Conservation (phyloP, 2,797 vertebrate genomes). For the Schizopygopsis pylzovi region DNA sequence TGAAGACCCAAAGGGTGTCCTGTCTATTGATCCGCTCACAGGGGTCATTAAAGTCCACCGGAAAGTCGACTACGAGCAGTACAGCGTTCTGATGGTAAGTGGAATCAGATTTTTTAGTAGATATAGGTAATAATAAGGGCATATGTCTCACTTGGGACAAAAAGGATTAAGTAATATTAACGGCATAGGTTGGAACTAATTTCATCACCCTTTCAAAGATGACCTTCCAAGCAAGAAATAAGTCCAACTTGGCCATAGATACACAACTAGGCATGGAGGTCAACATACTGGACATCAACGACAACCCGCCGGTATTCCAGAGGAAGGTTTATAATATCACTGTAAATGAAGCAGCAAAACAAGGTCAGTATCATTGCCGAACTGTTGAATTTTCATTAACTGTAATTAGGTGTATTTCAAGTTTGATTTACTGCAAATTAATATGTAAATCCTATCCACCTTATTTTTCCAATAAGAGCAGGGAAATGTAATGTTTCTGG, state of each 20-base stretch:
- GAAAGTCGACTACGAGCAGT: slow-evolving; percentile 71
- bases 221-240: slow-evolving; percentile 65
- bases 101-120: neutral
- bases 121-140: neutral
- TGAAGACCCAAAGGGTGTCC: slow-evolving; percentile 69
- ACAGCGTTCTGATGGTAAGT: slow-evolving; percentile 57
- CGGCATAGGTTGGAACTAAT: neutral
- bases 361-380: slow-evolving; percentile 66
- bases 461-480: no score
- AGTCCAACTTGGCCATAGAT: slow-evolving; percentile 51
- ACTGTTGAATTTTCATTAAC: neutral
- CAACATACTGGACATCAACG: slow-evolving; percentile 75
- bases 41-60: slow-evolving; percentile 65
- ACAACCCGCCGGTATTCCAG: slow-evolving; percentile 74
- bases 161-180: neutral
- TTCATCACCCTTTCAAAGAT: slow-evolving; percentile 61
- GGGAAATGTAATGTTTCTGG: no score
- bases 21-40: slow-evolving; percentile 65
- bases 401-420: neutral
- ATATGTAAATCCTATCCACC: neutral
- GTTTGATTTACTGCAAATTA: neutral
- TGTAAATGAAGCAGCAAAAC: slow-evolving; percentile 60
- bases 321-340: slow-evolving; percentile 62
- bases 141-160: no score
- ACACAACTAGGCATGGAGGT: slow-evolving; percentile 72